Percentiles rank a stretch among this genome's conserved stretches.
Evolutionary conservation across 1,140 invertebrate genomes (phyloP).

Genomic region (Orius insidiosus): DNA sequence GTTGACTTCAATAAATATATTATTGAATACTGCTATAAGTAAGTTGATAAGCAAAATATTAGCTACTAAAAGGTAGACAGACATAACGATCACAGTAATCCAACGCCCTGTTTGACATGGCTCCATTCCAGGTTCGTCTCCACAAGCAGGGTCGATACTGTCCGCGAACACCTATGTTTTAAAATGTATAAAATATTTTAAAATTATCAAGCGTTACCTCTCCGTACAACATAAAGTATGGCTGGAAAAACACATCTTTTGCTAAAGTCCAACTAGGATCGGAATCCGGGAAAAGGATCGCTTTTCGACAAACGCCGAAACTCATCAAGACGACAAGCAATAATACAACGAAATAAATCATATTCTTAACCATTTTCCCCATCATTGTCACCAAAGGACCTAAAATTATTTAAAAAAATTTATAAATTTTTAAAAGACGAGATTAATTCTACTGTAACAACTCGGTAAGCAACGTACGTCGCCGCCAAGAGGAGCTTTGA

Average conservation of each 20-base stretch:
- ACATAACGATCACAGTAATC: constrained; percentile 90
- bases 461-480: too few relatives aligned
- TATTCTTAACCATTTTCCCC: constrained; percentile 94
- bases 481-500: too few relatives aligned
- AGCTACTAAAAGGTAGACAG: constrained; percentile 83
- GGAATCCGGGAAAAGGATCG: constrained; percentile 76
- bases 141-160: constrained; percentile 67
- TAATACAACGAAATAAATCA: constrained; percentile 91
- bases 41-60: constrained; percentile 94
- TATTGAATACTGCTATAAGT: constrained; percentile 97
- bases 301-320: constrained; percentile 87
- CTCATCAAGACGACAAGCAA: constrained; percentile 88
- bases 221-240: constrained; percentile 97
- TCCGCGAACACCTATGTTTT: constrained; percentile 94
- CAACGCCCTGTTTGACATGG: constrained; percentile 73
- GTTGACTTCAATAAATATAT: constrained; percentile 93
- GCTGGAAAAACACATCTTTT: constrained; percentile 72
- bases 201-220: constrained; percentile 35
- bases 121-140: constrained; percentile 42
- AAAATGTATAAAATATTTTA: background rate
- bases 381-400: constrained; percentile 95
- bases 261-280: constrained; percentile 73
- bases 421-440: too few relatives aligned
- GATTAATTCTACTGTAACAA: too few relatives aligned
- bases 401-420: too few relatives aligned